Conservation (phyloP, 2,797 vertebrate genomes). For the Anomalospiza imberbis region DNA sequence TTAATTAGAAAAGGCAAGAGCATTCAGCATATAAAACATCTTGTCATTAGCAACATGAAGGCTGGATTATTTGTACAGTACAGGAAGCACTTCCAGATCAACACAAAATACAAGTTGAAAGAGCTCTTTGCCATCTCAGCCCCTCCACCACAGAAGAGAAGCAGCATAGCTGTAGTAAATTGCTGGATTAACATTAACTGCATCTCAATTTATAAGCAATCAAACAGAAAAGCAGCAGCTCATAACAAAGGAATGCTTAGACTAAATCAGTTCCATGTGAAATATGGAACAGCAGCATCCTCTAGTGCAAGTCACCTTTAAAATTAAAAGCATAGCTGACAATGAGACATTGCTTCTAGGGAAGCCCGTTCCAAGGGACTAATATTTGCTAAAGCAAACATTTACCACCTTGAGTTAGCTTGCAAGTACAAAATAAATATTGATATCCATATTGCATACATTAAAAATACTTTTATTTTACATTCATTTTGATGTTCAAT, state of each 20-base stretch:
- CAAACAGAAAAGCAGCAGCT: slow-evolving; percentile 46
- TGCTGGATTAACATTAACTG: slow-evolving; percentile 28
- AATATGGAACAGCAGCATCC: slow-evolving; percentile 55
- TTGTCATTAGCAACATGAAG: slow-evolving; percentile 34
- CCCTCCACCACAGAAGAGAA: slow-evolving; percentile 9
- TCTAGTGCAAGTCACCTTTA: slow-evolving; percentile 63
- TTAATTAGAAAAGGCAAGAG: slow-evolving; percentile 39
- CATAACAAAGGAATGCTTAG: slow-evolving; percentile 43
- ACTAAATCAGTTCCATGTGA: slow-evolving; percentile 35
- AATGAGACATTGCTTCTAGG: slow-evolving; percentile 44
- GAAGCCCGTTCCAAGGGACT: slow-evolving; percentile 56
- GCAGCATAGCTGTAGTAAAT: not conserved
- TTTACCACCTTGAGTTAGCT: slow-evolving; percentile 44
- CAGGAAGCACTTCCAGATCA: slow-evolving; percentile 27
- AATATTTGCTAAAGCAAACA: slow-evolving; percentile 56
- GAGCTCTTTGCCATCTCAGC: slow-evolving; percentile 14
- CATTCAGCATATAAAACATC: slow-evolving; percentile 40
- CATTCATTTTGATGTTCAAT: slow-evolving; percentile 68
- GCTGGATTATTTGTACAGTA: slow-evolving; percentile 18
- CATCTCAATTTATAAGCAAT: slow-evolving; percentile 12
- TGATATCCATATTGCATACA: slow-evolving; percentile 63
- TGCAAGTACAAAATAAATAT: slow-evolving; percentile 66
- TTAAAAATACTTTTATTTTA: slow-evolving; percentile 72
- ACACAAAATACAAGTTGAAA: not conserved
- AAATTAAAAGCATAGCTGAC: slow-evolving; percentile 49